Percentiles rank a stretch among this genome's conserved stretches.
Conservation (phyloP, 2,888 invertebrate genomes). For the Hermaeophaga mercurialis region DNA sequence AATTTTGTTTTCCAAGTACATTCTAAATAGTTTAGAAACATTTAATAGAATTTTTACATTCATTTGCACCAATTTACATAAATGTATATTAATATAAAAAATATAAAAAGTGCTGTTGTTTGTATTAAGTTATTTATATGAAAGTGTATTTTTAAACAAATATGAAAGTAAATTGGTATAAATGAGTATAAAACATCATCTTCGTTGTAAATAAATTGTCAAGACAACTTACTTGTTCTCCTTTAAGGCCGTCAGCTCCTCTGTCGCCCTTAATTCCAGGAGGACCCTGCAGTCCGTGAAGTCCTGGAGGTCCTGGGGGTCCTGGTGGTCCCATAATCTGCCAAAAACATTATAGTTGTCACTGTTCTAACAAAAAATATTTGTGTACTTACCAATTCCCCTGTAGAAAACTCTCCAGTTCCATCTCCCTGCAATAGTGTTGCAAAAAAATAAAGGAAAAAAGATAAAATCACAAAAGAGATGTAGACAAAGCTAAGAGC, state of each 20-base stretch:
- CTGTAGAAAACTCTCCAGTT: conserved; percentile 76
- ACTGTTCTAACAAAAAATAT: too few species aligned
- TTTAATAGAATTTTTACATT: too few species aligned
- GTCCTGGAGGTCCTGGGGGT: conserved; percentile 76
- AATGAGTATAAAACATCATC: too few species aligned
- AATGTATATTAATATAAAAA: too few species aligned
- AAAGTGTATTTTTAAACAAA: too few species aligned
- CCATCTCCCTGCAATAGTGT: conserved; percentile 76
- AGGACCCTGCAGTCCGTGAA: conserved; percentile 78
- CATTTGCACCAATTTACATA: too few species aligned
- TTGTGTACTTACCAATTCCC: conserved; percentile 68
- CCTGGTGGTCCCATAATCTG: conserved; percentile 71
- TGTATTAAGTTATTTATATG: too few species aligned
- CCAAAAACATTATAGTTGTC: neutral
- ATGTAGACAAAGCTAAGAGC: conserved; percentile 15
- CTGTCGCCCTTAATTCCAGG: conserved; percentile 86
- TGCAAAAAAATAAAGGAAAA: conserved; percentile 52
- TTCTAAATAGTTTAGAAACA: too few species aligned
- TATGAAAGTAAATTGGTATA: too few species aligned
- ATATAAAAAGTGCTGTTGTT: too few species aligned
- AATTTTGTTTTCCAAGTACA: too few species aligned
- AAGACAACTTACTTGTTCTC: conserved; percentile 77
- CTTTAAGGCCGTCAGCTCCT: conserved; percentile 81
- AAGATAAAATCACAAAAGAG: conserved; percentile 17
- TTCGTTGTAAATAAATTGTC: too few species aligned